A percentile compares a stretch with the other conserved stretches of the same genome.
Conservation (phyloP, 1,140 invertebrate species). For the Galleria mellonella region DNA sequence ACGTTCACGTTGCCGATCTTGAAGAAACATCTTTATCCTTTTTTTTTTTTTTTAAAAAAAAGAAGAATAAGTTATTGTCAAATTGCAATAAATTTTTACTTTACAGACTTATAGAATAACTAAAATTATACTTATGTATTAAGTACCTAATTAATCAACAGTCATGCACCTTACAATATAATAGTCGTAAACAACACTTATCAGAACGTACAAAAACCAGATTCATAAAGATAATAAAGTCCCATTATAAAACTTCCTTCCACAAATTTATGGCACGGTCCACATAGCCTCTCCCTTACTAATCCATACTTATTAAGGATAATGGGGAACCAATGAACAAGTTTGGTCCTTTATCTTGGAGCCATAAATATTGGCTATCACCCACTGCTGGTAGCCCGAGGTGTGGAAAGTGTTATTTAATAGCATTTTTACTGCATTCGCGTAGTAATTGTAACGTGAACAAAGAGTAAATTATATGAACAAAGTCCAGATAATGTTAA, state of each 20-base stretch:
- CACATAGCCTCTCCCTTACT: constrained; percentile 41
- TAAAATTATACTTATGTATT: no score
- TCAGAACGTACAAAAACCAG: constrained; percentile 27
- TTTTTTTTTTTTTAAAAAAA: no score
- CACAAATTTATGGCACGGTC: constrained; percentile 54
- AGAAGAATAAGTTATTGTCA: no score
- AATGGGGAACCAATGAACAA: constrained; percentile 65
- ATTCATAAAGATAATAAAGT: constrained; percentile 45
- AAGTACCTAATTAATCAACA: constrained; percentile 6
- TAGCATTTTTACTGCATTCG: constrained; percentile 46
- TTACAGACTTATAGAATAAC: no score
- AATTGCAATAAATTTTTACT: no score
- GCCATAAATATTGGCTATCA: constrained; percentile 60
- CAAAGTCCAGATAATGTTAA: constrained; percentile 5
- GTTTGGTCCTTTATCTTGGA: constrained; percentile 60
- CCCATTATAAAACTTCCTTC: constrained; percentile 56
- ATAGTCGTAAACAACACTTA: constrained; percentile 56
- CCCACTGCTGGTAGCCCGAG: constrained; percentile 43
- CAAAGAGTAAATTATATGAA: constrained; percentile 27
- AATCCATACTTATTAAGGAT: constrained; percentile 73
- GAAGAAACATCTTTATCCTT: no score
- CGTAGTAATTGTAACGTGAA: constrained; percentile 46
- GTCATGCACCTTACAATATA: constrained; percentile 53
- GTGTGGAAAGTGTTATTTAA: constrained; percentile 62
- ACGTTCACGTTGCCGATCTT: no score